Percentiles rank a stretch among this genome's conserved stretches.
Conservation (phyloP, 2,113 vertebrate species). For the Ictalurus furcatus region DNA sequence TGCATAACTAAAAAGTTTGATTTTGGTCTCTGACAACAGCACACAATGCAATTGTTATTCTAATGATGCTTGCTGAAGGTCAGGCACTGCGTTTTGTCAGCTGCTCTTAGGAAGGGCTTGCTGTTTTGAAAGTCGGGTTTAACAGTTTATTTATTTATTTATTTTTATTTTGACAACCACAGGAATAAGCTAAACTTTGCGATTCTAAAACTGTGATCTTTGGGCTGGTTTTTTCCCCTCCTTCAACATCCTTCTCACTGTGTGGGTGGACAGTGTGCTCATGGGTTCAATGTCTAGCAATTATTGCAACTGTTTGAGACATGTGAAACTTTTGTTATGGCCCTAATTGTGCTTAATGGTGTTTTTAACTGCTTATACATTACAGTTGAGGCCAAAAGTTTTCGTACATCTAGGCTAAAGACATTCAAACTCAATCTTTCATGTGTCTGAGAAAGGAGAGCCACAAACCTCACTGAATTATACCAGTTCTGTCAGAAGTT, state of each 20-base stretch:
- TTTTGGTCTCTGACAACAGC: background rate
- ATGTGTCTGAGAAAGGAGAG: background rate
- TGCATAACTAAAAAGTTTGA: background rate
- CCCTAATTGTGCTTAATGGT: background rate
- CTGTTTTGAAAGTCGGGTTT: background rate
- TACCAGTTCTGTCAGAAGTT: background rate
- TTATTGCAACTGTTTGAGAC: background rate
- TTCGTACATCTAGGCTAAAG: background rate
- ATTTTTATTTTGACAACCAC: background rate
- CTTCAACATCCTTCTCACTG: background rate
- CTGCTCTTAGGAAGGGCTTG: background rate
- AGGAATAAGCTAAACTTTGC: background rate
- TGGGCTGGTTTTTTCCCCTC: background rate
- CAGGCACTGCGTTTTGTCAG: background rate
- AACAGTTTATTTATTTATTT: background rate
- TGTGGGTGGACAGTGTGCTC: conserved; percentile 6
- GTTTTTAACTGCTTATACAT: background rate
- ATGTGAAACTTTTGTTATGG: background rate
- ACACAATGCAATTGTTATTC: background rate
- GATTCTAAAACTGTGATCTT: background rate
- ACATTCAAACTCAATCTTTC: background rate
- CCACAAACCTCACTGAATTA: background rate
- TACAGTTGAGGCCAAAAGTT: background rate
- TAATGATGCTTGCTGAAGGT: background rate
- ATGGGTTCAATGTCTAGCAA: background rate